Conservation (phyloP, 2,888 invertebrate genomes). For the Theodoxus fluviatilis region DNA sequence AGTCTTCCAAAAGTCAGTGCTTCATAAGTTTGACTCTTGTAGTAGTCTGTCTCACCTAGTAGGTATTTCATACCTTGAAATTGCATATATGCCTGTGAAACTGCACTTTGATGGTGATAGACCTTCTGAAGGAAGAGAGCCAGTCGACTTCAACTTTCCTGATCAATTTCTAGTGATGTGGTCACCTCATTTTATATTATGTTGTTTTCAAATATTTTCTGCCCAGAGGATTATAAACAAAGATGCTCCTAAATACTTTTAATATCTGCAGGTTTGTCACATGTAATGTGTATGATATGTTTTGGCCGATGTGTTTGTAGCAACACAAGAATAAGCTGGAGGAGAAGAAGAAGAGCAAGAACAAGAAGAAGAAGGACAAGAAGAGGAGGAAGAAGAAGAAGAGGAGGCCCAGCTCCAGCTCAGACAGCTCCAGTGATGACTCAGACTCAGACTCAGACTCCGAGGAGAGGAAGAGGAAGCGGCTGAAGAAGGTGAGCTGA, state of each 20-base stretch:
- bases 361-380: conserved; percentile 53
- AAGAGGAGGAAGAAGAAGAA: conserved; percentile 47
- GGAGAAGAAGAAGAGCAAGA: conserved; percentile 50
- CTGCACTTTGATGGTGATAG: not conserved
- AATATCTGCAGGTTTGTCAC: too few relatives aligned
- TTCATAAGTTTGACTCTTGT: too few relatives aligned
- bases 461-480: conserved; percentile 47
- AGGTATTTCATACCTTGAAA: too few relatives aligned
- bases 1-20: too few relatives aligned
- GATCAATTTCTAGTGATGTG: not conserved
- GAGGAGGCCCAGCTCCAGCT: conserved; percentile 39
- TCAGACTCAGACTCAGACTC: conserved; percentile 36
- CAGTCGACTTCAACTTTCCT: too few relatives aligned
- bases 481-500: conserved; percentile 52
- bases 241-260: too few relatives aligned
- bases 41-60: too few relatives aligned
- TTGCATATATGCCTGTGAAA: too few relatives aligned
- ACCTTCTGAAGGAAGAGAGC: too few relatives aligned
- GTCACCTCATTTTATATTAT: too few relatives aligned
- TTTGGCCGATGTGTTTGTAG: conserved; percentile 40
- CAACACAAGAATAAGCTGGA: conserved; percentile 53
- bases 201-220: too few relatives aligned
- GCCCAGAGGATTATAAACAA: too few relatives aligned
- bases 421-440: conserved; percentile 37
- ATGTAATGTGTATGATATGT: not conserved